Conservation (phyloP, 2,113 vertebrate species). For the Condylura cristata region DNA sequence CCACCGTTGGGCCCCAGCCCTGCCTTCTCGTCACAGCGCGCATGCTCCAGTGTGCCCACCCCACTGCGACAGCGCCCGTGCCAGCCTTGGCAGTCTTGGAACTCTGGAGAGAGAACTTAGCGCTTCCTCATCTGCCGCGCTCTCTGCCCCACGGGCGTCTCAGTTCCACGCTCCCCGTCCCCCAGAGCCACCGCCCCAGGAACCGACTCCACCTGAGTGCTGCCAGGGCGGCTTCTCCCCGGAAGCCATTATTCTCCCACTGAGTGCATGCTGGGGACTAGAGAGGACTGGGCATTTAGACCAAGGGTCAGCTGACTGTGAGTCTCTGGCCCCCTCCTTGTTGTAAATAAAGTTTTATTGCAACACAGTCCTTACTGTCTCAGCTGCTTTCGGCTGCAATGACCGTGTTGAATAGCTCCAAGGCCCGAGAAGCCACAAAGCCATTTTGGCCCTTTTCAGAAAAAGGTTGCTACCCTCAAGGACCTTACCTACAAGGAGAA, state of each 20-base stretch:
- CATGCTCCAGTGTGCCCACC: neutral
- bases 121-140: neutral
- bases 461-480: neutral
- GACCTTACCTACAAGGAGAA: neutral
- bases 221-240: neutral
- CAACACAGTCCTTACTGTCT: neutral
- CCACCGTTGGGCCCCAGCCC: neutral
- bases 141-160: neutral
- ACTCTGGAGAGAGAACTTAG: neutral
- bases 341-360: slow-evolving; percentile 1
- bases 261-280: neutral
- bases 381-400: neutral
- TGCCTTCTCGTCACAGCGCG: neutral
- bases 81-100: neutral
- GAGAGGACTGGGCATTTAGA: neutral
- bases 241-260: neutral
- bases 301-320: neutral
- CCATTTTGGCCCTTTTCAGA: neutral
- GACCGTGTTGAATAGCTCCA: neutral
- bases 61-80: neutral
- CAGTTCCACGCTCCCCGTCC: neutral
- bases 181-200: neutral
- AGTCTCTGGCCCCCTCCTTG: neutral
- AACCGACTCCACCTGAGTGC: neutral
- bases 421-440: neutral